These are phyloP conservation scores for Lytechinus pictus DNA, from an alignment of 35 echinoderm and acorn worm species.

Conservation along the genomic window DNA sequence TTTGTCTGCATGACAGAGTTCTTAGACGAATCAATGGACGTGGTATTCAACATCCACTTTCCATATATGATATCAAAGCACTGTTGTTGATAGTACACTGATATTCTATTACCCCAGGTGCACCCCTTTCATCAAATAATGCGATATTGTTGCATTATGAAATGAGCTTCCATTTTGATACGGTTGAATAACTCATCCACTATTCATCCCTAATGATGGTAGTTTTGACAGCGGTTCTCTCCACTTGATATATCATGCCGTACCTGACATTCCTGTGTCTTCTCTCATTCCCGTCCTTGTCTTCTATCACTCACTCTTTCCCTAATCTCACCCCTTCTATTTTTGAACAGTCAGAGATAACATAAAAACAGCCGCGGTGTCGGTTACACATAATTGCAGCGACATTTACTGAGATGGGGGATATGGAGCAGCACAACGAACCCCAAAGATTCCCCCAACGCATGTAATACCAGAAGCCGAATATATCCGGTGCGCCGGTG, in stretches of 20 bases:
- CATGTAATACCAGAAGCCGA: constrained; percentile 47
- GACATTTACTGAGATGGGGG: constrained; percentile 38
- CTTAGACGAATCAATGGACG: not conserved
- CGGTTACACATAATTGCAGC: constrained; percentile 52
- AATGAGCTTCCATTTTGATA: not conserved
- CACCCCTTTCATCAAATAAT: not conserved
- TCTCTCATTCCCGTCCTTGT: not conserved
- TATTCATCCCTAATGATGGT: not conserved
- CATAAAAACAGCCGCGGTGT: constrained; percentile 45
- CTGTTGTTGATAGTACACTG: not conserved
- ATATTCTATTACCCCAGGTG: not conserved
- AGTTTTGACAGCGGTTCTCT: not conserved
- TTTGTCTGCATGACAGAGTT: not conserved
- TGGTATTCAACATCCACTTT: not conserved
- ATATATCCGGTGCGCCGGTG: constrained; percentile 49
- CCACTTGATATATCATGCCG: not conserved
- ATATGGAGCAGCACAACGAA: constrained; percentile 24
- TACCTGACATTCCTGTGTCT: not conserved
- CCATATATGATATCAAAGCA: not conserved
- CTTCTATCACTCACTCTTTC: constrained; percentile 14
- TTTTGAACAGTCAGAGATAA: constrained; percentile 28
- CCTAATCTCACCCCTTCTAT: constrained; percentile 7
- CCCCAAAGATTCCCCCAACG: constrained; percentile 34
- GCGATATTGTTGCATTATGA: not conserved
- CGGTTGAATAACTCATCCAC: not conserved